Base-by-base conservation (phyloP, 1,140 invertebrate genomes). In the Drosophila tani region DNA sequence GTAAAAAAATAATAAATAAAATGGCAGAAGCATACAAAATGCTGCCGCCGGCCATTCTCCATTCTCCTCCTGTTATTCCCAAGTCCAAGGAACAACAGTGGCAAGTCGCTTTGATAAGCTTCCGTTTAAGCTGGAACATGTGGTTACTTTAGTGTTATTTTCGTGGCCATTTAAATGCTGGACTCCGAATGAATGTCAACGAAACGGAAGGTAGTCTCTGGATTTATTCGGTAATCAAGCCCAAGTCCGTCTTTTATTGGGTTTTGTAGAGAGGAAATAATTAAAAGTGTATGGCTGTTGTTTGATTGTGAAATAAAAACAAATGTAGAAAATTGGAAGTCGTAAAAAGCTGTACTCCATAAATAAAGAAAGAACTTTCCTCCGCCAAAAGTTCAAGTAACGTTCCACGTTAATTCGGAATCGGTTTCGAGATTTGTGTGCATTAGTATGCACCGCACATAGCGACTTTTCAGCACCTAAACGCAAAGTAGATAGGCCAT, bases 1-100 rank as follows among this genome's bases (percentile, higher is more conserved):
- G 59, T 47, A 71, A 56, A 68, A 59, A 71, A 73, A 73, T 62
- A 73, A 73, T 60, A 74, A 73, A 74, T 73, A 74, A 74, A 74
- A 45, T 45, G 40, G 55, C 38, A 17, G 68, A 73, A 59, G 69
- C 53, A 71, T 38, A 38, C 67, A 38, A 73, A 73, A 51, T 60
- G 67, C 69, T 57, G 66, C 68, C 51, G 9, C 32, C n/a, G 64
- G 41, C 68, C 46, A 64, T 68, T 63, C 57, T 40, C 53, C 21
- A 24, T 24, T 24, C 32, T 9, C 8, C 32, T 32, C n/a, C 32
- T 47, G 43, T 35, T 41, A 71, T 58, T 71, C 35, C 38, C 38
- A 67, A 62, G 38, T 17, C 65, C 38, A 60, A 29, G 32, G 70
- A 63, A 47, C 57, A 47, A 29, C 29, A 40, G 24, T 21, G 15